These are phyloP conservation scores for Parnassius apollo DNA, from an alignment of 2,888 invertebrate species.

Conservation along the genomic window DNA sequence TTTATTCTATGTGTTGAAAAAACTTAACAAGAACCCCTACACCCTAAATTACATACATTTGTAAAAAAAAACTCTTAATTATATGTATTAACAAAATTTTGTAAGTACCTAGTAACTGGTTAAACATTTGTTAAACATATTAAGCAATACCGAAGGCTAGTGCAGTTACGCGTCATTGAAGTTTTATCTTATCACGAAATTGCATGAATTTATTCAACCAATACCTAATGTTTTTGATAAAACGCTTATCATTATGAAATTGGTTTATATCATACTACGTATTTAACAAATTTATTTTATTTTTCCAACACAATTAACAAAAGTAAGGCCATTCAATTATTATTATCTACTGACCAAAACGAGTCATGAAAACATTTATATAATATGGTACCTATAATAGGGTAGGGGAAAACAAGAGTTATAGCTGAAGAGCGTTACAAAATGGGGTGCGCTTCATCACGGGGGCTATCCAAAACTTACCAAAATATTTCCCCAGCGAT, in stretches of 20 bases:
- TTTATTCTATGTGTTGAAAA: too few species aligned
- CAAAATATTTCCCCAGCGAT: slow-evolving; percentile 15
- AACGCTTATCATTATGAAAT: slow-evolving; percentile 47
- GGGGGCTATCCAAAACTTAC: neutral
- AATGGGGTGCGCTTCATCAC: slow-evolving; percentile 9
- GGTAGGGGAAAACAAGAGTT: too few species aligned
- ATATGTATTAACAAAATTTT: too few species aligned
- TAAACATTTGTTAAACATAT: neutral
- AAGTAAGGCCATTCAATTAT: neutral
- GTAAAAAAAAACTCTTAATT: too few species aligned
- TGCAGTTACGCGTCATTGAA: slow-evolving; percentile 49
- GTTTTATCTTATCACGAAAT: slow-evolving; percentile 50
- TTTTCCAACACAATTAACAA: neutral
- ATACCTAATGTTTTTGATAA: slow-evolving; percentile 48
- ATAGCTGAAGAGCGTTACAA: too few species aligned
- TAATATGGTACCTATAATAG: too few species aligned
- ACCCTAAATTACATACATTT: too few species aligned
- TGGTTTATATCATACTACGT: slow-evolving; percentile 37
- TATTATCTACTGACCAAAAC: neutral
- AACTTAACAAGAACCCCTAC: too few species aligned
- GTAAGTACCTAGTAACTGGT: too few species aligned
- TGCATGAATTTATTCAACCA: slow-evolving; percentile 51
- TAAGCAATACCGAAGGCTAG: slow-evolving; percentile 41
- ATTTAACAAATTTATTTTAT: slow-evolving; percentile 23
- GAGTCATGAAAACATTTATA: too few species aligned